Base-by-base conservation (phyloP, 2,797 vertebrate species). In the Pseudotriccus pelzelni region DNA sequence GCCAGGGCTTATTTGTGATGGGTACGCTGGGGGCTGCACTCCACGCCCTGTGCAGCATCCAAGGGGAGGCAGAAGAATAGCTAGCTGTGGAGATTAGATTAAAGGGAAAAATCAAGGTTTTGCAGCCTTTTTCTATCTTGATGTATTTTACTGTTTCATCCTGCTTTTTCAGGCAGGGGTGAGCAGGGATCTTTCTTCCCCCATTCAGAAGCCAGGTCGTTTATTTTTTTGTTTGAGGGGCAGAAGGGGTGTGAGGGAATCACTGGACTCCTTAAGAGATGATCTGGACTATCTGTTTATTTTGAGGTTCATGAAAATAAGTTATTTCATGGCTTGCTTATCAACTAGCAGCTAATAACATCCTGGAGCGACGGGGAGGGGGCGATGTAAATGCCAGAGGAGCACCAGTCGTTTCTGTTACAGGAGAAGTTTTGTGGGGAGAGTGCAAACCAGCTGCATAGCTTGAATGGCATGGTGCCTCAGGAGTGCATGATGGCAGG, bases 381-480 rank as follows among this genome's bases (percentile, higher is more conserved):
- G 46, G 46, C 7, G 0, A 3, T 6, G 3, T 24, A 55, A 66
- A 62, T 52, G 49, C 78, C 0, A 0, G 28, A 63, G 81, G 28
- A 78, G 73, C 67, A 28, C 36, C 9, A 2, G 64, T 86, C 25
- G 1, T 56, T 43, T 15, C 74, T 82, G 62, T 41, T 47, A 4
- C 10, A 28, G 50, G 36, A 75, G 52, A 47, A 23, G 32, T 84
- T 95, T 19, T 1, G 4, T 39, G 66, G 43, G 1, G 5, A 3
- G 9, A 25, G 58, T 41, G 30, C 66, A 89, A 85, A 83, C 30
- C 60, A 74, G 58, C 72, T 49, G 43, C 62, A 41, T 7, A 27
- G 47, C 83, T 82, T 12, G 28, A 10, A 7, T 76, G 73, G 73
- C 55, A 25, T 30, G 67, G 36, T 82, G 76, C 82, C 52, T 87